phyloP scores from a whole-genome alignment of 2,797 vertebrate species.

The Amphiprion clarkii region DNA sequence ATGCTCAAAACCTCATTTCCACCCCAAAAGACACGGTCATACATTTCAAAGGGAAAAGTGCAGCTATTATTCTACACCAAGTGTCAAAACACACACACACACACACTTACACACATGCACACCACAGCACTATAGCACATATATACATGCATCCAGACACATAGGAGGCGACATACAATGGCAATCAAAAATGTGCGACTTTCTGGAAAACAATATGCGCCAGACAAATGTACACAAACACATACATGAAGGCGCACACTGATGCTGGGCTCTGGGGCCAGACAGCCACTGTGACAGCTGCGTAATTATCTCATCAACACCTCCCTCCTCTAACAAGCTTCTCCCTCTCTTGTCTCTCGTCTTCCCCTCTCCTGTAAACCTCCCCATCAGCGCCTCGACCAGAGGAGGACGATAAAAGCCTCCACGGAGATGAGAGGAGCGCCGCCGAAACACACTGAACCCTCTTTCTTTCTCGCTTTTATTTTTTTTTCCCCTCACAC shows the following conservation, averaged over 20 bases:
- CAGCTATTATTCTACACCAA: constrained; percentile 45
- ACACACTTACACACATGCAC: constrained; percentile 6
- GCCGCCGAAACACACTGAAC: constrained; percentile 34
- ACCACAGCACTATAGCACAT: not conserved
- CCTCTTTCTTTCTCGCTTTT: not conserved
- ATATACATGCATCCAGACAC: constrained; percentile 17
- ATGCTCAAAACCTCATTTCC: constrained; percentile 65
- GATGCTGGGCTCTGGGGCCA: constrained; percentile 51
- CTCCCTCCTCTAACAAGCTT: constrained; percentile 72
- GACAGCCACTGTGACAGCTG: constrained; percentile 71
- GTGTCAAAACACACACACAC: constrained; percentile 32
- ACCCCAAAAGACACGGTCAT: constrained; percentile 51
- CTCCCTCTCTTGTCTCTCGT: constrained; percentile 53
- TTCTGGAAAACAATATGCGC: constrained; percentile 7
- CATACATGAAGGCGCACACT: constrained; percentile 19
- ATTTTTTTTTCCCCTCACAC: not conserved
- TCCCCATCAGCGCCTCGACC: constrained; percentile 60
- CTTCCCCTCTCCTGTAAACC: constrained; percentile 41
- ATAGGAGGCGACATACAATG: not conserved
- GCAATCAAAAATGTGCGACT: constrained; percentile 56
- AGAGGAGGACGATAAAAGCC: constrained; percentile 69
- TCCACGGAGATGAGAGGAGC: constrained; percentile 64
- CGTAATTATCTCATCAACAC: constrained; percentile 82
- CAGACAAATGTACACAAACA: not conserved
- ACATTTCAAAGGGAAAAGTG: constrained; percentile 47